Base-by-base conservation (phyloP, 2,888 invertebrate genomes). In the Drosophila affinis region DNA sequence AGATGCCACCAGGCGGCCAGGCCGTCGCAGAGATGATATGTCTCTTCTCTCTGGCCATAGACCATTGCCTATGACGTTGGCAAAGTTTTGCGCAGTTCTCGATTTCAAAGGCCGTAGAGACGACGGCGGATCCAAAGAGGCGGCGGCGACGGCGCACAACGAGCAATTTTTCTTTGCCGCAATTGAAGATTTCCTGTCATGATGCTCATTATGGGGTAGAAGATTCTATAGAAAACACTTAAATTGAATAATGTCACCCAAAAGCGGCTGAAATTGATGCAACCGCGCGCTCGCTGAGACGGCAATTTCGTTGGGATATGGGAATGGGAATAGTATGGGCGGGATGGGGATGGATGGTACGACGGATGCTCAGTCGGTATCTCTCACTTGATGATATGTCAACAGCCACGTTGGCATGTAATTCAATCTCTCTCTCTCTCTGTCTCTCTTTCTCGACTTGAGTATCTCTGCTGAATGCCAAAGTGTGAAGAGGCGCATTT, bases 171-270 rank as follows among this genome's bases (percentile, higher is more conserved):
- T 47, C 58, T 24, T 49, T 45, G 48, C 9, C 67, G 75, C 86
- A 81, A 83, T 83, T 83, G 77, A 87, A 83, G 85, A 83, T 81
- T 83, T 83, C 85, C 82, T 78, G 87, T 77, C 76, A 76, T 56
- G 57, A 52, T 56, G 54, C 72, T 76, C 62, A 76, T 62, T 56
- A 59, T 57, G 56, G 46, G 39, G 21, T 21, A 21, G 69, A 69
- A 59, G 77, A 82, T 76, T 69, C 65, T 63, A 63, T 53, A 64
- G 62, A 70, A 75, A 71, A 56, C 72, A 70, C 78, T 87, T 87
- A 69, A 84, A 83, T 83, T 83, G 78, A 75, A 83, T 83, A 83
- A 83, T 87, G 81, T 84, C 87, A 85, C 70, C 85, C 82, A 72
- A 76, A 79, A 70, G 79, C 82, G 56, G 56, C 59, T 64, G 57